Conservation (phyloP, 2,797 vertebrate species). For the Spizella passerina region DNA sequence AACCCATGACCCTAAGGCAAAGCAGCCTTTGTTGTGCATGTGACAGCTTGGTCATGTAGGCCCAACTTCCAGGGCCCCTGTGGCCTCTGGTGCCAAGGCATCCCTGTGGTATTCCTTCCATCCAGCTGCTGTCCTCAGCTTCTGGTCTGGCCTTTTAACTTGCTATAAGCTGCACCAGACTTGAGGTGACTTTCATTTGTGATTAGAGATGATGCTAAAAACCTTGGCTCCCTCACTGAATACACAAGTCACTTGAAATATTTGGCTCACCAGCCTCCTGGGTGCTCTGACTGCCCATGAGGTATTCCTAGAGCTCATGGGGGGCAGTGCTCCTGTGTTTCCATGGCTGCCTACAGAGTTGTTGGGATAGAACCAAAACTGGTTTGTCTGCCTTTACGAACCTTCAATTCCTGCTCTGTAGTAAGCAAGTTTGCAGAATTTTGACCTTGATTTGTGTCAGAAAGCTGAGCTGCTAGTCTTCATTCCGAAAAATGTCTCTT, state of each 20-base stretch:
- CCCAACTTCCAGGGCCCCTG: not conserved
- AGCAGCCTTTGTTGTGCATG: not conserved
- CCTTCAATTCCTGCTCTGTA: not conserved
- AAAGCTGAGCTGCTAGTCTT: not conserved
- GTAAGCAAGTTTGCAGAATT: accelerated
- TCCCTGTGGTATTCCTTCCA: not conserved
- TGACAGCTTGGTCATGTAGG: accelerated
- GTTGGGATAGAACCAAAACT: not conserved
- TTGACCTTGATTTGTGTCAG: not conserved
- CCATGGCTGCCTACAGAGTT: not conserved
- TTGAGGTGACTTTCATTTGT: not conserved
- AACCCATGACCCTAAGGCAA: not conserved
- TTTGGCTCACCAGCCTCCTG: not conserved
- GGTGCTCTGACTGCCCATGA: not conserved
- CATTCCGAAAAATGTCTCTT: not conserved
- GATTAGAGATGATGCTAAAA: not conserved
- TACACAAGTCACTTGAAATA: not conserved
- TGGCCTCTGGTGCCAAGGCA: not conserved
- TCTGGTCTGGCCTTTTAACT: not conserved
- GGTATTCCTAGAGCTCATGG: not conserved
- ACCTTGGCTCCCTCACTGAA: not conserved
- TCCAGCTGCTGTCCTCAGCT: not conserved
- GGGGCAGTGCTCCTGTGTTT: not conserved
- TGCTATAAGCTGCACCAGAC: not conserved
- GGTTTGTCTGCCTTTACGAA: not conserved